Evolutionary conservation across 2,113 vertebrate genomes (phyloP).

Genomic region (cattle (Bos taurus)): DNA sequence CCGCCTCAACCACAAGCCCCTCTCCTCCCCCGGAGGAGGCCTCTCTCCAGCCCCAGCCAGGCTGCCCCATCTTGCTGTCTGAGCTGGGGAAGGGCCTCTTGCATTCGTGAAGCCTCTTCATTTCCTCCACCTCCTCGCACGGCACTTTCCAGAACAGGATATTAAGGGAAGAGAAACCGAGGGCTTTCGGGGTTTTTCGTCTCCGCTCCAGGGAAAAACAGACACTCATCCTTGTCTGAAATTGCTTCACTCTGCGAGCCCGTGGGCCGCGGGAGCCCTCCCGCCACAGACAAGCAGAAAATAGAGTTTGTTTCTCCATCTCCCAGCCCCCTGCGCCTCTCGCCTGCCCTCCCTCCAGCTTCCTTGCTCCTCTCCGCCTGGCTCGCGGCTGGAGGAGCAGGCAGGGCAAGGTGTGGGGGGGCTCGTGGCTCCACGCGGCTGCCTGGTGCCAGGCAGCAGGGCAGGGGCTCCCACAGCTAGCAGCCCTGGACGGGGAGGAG

Average conservation of each 20-base stretch:
- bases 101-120: slow-evolving; percentile 10
- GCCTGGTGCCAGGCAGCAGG: slow-evolving; percentile 74
- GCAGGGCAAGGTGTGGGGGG: slow-evolving; percentile 25
- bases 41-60: not conserved
- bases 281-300: slow-evolving; percentile 81
- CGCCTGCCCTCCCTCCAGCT: not conserved
- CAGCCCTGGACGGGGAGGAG: slow-evolving; percentile 40
- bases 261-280: slow-evolving; percentile 80
- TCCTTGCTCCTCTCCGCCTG: slow-evolving; percentile 25
- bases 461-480: slow-evolving; percentile 54
- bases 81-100: slow-evolving; percentile 30
- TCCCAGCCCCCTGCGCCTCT: slow-evolving; percentile 1
- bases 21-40: not conserved
- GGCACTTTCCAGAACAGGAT: slow-evolving; percentile 76
- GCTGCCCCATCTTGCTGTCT: not conserved
- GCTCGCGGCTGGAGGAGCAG: slow-evolving; percentile 65
- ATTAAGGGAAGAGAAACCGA: slow-evolving; percentile 78
- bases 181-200: slow-evolving; percentile 78
- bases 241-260: slow-evolving; percentile 80
- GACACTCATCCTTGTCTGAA: slow-evolving; percentile 81
- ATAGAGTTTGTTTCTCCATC: slow-evolving; percentile 81
- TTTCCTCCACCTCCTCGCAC: slow-evolving; percentile 64
- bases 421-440: slow-evolving; percentile 66
- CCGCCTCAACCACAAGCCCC: not conserved
- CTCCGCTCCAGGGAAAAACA: slow-evolving; percentile 82